Conservation (phyloP, 2,888 invertebrate species). For the Hirtodrosophila confusa region DNA sequence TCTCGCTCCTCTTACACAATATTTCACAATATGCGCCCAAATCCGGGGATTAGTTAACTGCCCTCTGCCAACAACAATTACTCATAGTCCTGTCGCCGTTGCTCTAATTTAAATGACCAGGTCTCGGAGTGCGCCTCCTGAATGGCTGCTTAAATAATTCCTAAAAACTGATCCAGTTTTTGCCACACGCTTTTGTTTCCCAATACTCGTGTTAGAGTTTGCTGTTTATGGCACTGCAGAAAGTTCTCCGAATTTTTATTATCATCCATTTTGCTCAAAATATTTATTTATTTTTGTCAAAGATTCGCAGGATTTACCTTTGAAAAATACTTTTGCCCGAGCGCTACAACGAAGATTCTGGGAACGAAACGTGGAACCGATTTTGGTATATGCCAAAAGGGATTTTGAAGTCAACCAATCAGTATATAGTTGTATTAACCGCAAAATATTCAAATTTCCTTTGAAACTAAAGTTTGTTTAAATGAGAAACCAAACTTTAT, state of each 20-base stretch:
- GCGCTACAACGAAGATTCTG: slow-evolving; percentile 20
- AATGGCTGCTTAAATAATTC: slow-evolving; percentile 56
- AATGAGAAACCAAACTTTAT: too few relatives aligned
- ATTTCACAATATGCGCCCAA: slow-evolving; percentile 66
- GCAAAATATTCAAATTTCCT: too few relatives aligned
- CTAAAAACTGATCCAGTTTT: slow-evolving; percentile 73
- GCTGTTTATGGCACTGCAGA: slow-evolving; percentile 53
- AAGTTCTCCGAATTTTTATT: slow-evolving; percentile 60
- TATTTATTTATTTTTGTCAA: slow-evolving; percentile 6
- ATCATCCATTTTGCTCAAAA: slow-evolving; percentile 18
- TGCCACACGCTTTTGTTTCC: slow-evolving; percentile 51
- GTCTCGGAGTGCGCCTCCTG: slow-evolving; percentile 21
- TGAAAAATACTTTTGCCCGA: neutral
- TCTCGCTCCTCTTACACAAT: slow-evolving; percentile 67
- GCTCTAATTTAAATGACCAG: slow-evolving; percentile 74
- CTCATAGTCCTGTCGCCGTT: slow-evolving; percentile 47
- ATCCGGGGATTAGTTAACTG: slow-evolving; percentile 66
- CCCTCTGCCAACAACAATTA: slow-evolving; percentile 52
- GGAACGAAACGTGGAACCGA: slow-evolving; percentile 3
- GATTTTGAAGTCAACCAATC: too few relatives aligned
- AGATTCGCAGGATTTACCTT: slow-evolving; percentile 1
- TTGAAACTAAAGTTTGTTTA: too few relatives aligned
- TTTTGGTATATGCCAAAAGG: too few relatives aligned
- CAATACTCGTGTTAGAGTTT: slow-evolving; percentile 43
- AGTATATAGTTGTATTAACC: too few relatives aligned